Evolutionary conservation across 1,140 invertebrate species (phyloP), one percentile per base, ranked within the genome.

Genomic region (Listronotus bonariensis): DNA sequence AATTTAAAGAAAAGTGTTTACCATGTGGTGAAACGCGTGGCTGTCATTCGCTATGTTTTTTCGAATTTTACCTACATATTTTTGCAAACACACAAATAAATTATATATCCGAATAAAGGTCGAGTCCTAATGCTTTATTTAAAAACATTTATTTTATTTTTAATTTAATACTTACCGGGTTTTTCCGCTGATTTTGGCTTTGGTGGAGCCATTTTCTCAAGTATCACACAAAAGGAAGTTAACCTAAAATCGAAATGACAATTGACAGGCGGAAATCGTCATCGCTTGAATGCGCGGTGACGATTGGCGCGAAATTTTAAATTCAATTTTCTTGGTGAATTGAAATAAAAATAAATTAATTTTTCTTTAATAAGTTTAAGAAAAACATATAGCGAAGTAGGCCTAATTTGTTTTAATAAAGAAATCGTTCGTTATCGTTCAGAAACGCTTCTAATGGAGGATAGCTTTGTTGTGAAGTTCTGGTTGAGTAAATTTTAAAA

Each of bases 121-220:
- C 34, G 6, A 9, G 10, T n/a, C 5, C 32, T 38, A 34, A 34
- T 36, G n/a, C 7, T 36, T 9, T 3, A 17, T 11, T 14, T 31
- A 11, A 34, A 12, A 52, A 3, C n/a, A n/a, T 52, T 52, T 36
- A 52, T 52, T 48, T 34, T 43, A 10, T 52, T 57, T 67, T 63
- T 55, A 48, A 75, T 69, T 32, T 42, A 62, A 60, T 36, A 74
- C 80, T 80, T 83, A 87, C 86, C 85, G 80, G 85, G 76, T 79
- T 87, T 87, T 59, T 87, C 86, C 73, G 84, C 81, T 43, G 83
- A 77, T 72, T 85, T 85, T 74, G 85, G 81, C 80, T 88, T 87
- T 61, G 82, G 77, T 68, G 86, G 85, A 79, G 86, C 85, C 86
- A 88, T 88, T 80, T 85, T 85, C 76, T 70, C 76, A 76, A 80